Conservation (phyloP, 2,888 invertebrate genomes). For the Crocallis elinguaria region DNA sequence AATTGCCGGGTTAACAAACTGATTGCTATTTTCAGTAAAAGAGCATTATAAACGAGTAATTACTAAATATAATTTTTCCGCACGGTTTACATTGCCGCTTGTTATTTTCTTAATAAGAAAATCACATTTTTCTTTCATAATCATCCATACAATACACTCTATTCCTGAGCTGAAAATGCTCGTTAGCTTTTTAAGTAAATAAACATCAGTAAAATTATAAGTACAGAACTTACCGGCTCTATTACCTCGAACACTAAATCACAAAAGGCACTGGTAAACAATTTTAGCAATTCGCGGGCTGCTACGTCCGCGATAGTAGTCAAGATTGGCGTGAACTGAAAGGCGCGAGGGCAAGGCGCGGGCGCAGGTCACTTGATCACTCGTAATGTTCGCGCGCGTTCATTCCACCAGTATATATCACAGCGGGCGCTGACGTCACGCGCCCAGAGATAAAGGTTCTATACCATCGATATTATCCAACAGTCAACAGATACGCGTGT, state of each 20-base stretch:
- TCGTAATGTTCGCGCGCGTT: conserved; percentile 76
- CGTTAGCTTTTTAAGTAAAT: neutral
- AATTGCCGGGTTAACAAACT: no score
- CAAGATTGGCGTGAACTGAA: conserved; percentile 52
- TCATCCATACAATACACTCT: neutral
- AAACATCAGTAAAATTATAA: neutral
- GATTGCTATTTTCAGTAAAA: no score
- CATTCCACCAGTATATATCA: conserved; percentile 69
- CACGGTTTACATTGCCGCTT: no score
- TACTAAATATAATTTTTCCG: no score
- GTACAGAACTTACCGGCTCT: conserved; percentile 54
- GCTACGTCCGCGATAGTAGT: conserved; percentile 48
- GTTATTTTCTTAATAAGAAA: no score
- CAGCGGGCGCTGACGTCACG: conserved; percentile 66
- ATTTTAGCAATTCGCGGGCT: conserved; percentile 22
- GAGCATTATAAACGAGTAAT: no score
- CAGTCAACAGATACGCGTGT: conserved; percentile 33
- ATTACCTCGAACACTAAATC: conserved; percentile 56
- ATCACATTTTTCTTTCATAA: neutral
- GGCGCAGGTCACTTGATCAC: conserved; percentile 64
- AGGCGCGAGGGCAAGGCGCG: conserved; percentile 53
- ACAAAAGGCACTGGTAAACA: conserved; percentile 59
- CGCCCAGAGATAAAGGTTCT: conserved; percentile 54
- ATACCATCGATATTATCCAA: conserved; percentile 40
- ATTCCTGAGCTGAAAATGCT: neutral